Conservation (phyloP, 1,140 invertebrate species). For the Tetramorium parvispinum region DNA sequence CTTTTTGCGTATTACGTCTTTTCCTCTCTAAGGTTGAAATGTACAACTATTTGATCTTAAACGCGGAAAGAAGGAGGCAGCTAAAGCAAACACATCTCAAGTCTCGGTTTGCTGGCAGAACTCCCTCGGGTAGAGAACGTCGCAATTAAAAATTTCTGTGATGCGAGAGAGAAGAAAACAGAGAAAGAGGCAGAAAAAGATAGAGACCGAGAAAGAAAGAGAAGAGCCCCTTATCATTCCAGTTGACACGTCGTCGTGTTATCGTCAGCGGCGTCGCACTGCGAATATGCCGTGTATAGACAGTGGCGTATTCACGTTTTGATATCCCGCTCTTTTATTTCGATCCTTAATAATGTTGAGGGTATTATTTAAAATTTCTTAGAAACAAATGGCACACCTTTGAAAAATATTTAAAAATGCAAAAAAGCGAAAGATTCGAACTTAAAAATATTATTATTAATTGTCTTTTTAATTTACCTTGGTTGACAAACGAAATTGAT, state of each 20-base stretch:
- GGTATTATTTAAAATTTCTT: background rate
- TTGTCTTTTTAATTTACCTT: background rate
- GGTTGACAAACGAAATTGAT: background rate
- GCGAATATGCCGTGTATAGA: background rate
- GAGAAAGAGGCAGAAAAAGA: background rate
- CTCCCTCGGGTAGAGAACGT: slow-evolving; percentile 5
- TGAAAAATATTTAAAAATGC: background rate
- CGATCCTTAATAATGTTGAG: background rate
- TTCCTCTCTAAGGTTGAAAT: background rate
- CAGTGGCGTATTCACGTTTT: background rate
- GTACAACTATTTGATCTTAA: slow-evolving; percentile 20
- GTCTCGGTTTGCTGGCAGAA: background rate
- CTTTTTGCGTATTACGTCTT: slow-evolving; percentile 5
- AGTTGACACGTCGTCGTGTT: slow-evolving; percentile 45
- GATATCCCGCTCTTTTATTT: background rate
- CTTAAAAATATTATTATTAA: background rate
- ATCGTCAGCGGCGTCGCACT: slow-evolving; percentile 20
- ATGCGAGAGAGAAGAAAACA: background rate
- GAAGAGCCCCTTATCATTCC: slow-evolving; percentile 44
- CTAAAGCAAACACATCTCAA: slow-evolving; percentile 20
- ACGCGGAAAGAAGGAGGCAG: background rate
- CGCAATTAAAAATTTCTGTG: slow-evolving; percentile 47
- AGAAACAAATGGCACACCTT: background rate
- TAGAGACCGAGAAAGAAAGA: background rate
- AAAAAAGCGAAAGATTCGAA: background rate